Base-by-base conservation (phyloP, 2,888 invertebrate genomes). In the Isoperla grammatica region DNA sequence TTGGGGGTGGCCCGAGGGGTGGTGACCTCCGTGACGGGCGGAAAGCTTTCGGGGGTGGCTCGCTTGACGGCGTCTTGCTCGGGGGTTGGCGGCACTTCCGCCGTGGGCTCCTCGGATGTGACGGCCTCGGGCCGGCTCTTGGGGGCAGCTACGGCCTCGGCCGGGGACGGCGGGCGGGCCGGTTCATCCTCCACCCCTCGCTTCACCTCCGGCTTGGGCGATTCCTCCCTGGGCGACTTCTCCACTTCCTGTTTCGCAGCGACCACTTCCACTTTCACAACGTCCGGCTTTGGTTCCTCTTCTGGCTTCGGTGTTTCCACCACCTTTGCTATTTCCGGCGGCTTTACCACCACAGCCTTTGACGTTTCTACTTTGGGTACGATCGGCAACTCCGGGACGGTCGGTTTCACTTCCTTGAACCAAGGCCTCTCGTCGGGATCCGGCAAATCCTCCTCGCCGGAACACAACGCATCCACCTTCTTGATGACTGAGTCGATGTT, bases 401-500 rank as follows among this genome's bases (percentile, higher is more conserved):
- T 69, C 37, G 70, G 69, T 55, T 76, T 75, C 23, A 67, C 64
- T 62, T 79, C 78, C 13, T 50, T 61, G 22, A 55, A 60, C 62
- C 62, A 60, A 6, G 46, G 35, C 40, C 70, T 0, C 67, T 70
- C 3, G 69, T 74, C 74, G n/a, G 63, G 66, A 29, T 71, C 72
- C 9, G 55, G 5, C 11, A 29, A 20, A 19, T 46, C 39, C 64
- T 76, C 76, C 65, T 78, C 78, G 9, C 72, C 73, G 5, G 77
- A 76, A 71, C 86, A 85, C 42, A 86, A 72, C 1, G 85, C 85
- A 67, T 87, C 87, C 0, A 87, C 84, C 68, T 86, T 87, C 73
- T 89, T 88, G 63, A 90, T 89, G 1, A 90, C 89, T 17, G 88
- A 88, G 66, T 89, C 88, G 64, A 88, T 87, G 69, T 88, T 88